phyloP scores from a whole-genome alignment of 2,113 vertebrate genomes.

The Engystomops pustulosus region DNA sequence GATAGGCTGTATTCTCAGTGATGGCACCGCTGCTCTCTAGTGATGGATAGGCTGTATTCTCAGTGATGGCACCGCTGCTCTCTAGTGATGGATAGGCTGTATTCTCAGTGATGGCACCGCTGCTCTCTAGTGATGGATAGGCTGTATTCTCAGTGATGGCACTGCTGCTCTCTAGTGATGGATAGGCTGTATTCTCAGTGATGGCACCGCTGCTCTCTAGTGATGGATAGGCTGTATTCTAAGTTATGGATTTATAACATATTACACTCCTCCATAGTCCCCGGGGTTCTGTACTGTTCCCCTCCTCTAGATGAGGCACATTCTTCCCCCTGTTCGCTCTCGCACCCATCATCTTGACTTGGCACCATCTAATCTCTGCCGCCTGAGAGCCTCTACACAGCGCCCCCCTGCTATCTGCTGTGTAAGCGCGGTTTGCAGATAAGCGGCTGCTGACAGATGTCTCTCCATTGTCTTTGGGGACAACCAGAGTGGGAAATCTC shows the following conservation, averaged over 20 bases:
- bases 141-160: no score
- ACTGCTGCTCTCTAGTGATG: no score
- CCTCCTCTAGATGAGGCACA: neutral
- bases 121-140: neutral
- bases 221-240: no score
- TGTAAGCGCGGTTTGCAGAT: slow-evolving; percentile 5
- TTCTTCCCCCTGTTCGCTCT: neutral
- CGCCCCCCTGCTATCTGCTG: slow-evolving; percentile 30
- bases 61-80: slow-evolving; percentile 3
- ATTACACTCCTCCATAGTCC: neutral
- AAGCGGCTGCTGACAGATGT: slow-evolving; percentile 28
- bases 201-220: no score
- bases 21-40: slow-evolving; percentile 7
- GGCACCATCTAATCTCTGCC: slow-evolving; percentile 22
- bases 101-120: slow-evolving; percentile 22
- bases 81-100: slow-evolving; percentile 11
- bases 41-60: slow-evolving; percentile 13
- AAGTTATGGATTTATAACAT: neutral
- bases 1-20: slow-evolving; percentile 11
- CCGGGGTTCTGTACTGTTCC: neutral
- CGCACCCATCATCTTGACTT: slow-evolving; percentile 23
- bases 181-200: no score
- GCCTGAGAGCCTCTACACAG: neutral
- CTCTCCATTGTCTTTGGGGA: neutral
- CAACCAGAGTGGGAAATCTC: slow-evolving; percentile 8